Base-by-base conservation (phyloP, 37 sponge, comb jelly and placozoan genomes). In the Petrosia ficiformis region DNA sequence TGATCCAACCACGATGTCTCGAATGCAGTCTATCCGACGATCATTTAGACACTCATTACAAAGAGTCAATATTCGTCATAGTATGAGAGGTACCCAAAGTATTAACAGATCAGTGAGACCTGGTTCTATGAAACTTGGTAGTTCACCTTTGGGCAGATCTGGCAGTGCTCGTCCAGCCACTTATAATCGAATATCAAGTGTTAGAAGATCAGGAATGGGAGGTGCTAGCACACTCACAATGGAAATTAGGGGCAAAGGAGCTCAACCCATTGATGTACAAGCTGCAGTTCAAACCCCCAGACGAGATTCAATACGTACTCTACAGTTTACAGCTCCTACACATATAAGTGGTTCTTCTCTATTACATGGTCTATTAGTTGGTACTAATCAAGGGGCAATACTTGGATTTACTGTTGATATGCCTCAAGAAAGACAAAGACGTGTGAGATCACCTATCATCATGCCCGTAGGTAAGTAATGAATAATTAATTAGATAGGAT, bases 11-110 rank as follows among this genome's bases (percentile, higher is more conserved):
- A 19, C 41, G 6, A 29, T 81, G 72, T 84, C 83, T 32, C 90
- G 94, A 16, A 74, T 89, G 69, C 94, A 93, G 75, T 86, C 87
- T 34, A 84, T 93, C 33, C 77, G 94, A 0, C 81, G 78, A 38
- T 93, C 94, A 0, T 93, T 93, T 59, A 77, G 94, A 21, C 92
- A 91, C 66, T 86, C 87, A 10, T 44, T 91, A 39, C 77, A 82
- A 59, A 68, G 92, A 39, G 39, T 91, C 29, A 86, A 86, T 48
- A 58, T 91, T 32, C 67, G 91, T 25, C 78, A 67, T 3, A 91
- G 92, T 39, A 78, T 86, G 80, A 38, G 87, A 11, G 84, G 75
- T 4, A 44, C 39, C 4, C 92, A 91, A 66, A 86, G 87, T 57
- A 61, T 66, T 1, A 68, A 78, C 24, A 73, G 79, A 0, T 77